Conservation (phyloP, 2,113 vertebrate species). For the Phrynocephalus versicolor region DNA sequence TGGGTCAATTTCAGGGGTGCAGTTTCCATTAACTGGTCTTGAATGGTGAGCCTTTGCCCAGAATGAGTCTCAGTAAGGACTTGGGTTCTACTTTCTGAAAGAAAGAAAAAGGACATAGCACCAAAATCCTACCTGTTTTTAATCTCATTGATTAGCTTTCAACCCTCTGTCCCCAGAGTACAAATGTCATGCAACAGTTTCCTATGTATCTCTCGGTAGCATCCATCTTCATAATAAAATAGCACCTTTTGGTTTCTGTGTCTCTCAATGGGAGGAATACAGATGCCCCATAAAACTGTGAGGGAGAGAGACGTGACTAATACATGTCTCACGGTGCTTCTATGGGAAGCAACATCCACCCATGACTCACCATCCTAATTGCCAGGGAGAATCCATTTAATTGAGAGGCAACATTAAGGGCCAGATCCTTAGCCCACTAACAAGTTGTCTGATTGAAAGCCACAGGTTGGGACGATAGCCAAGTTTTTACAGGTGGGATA, state of each 20-base stretch:
- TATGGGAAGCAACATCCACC: no score
- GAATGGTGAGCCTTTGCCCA: not conserved
- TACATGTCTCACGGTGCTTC: not conserved
- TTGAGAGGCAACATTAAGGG: not conserved
- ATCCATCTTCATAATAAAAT: not conserved
- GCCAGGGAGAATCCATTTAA: not conserved
- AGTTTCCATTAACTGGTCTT: not conserved
- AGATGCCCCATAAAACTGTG: not conserved
- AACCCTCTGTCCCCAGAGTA: not conserved
- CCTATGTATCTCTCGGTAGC: not conserved
- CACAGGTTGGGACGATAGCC: slow-evolving; percentile 60
- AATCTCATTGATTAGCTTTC: no score
- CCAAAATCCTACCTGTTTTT: no score
- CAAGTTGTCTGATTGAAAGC: slow-evolving; percentile 62
- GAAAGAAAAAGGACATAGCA: no score
- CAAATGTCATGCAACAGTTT: not conserved
- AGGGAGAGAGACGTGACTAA: not conserved
- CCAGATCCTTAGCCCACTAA: slow-evolving; percentile 49
- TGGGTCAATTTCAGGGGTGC: not conserved
- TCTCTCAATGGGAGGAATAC: not conserved
- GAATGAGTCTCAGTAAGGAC: not conserved
- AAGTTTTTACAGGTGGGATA: slow-evolving; percentile 76
- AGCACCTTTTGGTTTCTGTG: not conserved
- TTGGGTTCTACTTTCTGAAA: no score
- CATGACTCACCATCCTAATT: not conserved